These are phyloP conservation scores for Fregata magnificens DNA, from an alignment of 2,113 vertebrate species.

Conservation along the genomic window DNA sequence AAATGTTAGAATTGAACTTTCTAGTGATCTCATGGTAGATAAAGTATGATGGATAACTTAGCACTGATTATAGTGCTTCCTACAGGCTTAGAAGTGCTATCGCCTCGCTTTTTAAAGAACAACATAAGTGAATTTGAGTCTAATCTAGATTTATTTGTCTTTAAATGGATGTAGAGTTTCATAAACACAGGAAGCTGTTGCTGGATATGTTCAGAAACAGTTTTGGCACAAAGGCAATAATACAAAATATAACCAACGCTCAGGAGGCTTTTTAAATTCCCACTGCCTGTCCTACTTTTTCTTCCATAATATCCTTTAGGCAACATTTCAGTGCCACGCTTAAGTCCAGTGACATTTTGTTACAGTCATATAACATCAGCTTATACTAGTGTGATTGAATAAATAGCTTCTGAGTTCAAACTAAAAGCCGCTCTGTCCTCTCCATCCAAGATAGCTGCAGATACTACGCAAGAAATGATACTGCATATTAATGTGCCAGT, in stretches of 20 bases:
- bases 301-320: conserved; percentile 3
- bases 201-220: background rate
- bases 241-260: background rate
- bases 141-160: background rate
- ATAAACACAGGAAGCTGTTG: background rate
- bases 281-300: conserved; percentile 23
- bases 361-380: conserved; percentile 27
- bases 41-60: background rate
- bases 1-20: background rate
- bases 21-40: background rate
- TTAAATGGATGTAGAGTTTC: background rate
- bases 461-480: background rate
- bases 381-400: background rate
- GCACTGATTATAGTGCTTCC: background rate
- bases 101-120: background rate
- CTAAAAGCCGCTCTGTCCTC: background rate
- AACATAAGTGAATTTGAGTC: background rate
- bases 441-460: background rate
- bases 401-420: conserved; percentile 35
- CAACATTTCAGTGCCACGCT: background rate
- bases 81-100: background rate
- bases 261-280: background rate
- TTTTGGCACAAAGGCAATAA: background rate
- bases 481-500: background rate
- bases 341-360: conserved; percentile 38